A percentile compares a stretch with the other conserved stretches of the same genome.
These are phyloP conservation scores for Eudyptes chrysolophus DNA, from an alignment of 2,113 vertebrate species.

Conservation along the genomic window DNA sequence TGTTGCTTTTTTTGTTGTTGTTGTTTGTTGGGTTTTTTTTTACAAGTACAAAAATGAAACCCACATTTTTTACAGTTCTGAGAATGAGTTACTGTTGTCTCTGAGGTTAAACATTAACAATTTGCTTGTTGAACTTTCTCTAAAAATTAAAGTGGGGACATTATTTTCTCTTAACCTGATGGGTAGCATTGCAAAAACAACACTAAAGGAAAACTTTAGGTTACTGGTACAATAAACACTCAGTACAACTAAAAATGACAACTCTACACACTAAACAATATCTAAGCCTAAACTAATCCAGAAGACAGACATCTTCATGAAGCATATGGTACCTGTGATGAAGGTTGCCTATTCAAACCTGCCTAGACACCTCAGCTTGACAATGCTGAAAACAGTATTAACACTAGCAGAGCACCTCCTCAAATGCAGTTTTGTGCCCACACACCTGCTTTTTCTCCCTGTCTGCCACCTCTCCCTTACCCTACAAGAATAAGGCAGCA, in stretches of 20 bases:
- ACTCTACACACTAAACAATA: not conserved
- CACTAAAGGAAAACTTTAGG: not conserved
- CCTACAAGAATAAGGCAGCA: not conserved
- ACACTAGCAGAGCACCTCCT: not conserved
- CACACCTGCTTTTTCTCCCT: not conserved
- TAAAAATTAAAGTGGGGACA: not conserved
- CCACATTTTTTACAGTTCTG: not conserved
- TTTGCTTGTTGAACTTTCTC: not conserved
- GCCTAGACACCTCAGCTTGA: not conserved
- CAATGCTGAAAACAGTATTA: not conserved
- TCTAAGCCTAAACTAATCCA: not conserved
- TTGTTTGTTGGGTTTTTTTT: not conserved
- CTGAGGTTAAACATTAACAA: constrained; percentile 45
- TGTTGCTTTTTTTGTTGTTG: not conserved
- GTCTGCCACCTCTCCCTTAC: not conserved
- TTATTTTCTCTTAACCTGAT: not conserved
- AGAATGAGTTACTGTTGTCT: not conserved
- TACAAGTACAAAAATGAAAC: not conserved
- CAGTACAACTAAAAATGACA: not conserved
- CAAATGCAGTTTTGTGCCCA: not conserved
- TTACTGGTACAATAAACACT: not conserved
- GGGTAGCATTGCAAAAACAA: not conserved
- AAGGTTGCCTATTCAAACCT: not conserved
- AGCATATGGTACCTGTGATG: not conserved
- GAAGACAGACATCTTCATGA: not conserved